A percentile compares a stretch with the other conserved stretches of the same genome.
These are phyloP conservation scores for Glomeris marginata DNA, from an alignment of 2,888 invertebrate genomes.

Conservation along the genomic window DNA sequence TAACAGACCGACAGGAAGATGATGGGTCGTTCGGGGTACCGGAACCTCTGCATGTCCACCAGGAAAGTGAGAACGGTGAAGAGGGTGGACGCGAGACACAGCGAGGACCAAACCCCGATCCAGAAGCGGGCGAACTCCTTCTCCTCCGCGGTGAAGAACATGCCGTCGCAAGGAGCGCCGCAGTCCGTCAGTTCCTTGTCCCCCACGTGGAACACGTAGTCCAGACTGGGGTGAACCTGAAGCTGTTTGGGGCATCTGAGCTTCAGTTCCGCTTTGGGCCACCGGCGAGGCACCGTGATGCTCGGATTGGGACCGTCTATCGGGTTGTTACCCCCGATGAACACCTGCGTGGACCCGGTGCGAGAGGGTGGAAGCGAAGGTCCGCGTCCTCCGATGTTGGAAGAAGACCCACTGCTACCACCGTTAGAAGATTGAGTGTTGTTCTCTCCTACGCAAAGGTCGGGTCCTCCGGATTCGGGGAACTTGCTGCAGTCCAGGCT, in stretches of 20 bases:
- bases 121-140: constrained; percentile 70
- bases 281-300: not conserved
- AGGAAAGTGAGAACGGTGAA: constrained; percentile 68
- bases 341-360: not conserved
- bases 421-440: too few species aligned
- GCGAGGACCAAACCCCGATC: constrained; percentile 85
- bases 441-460: constrained; percentile 24
- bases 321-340: not conserved
- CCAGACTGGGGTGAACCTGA: constrained; percentile 57
- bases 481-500: constrained; percentile 28
- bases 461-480: constrained; percentile 17
- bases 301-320: not conserved
- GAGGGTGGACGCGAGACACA: constrained; percentile 78
- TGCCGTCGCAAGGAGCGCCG: constrained; percentile 67
- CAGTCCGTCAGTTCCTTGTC: constrained; percentile 32
- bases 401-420: too few species aligned
- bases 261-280: constrained; percentile 44
- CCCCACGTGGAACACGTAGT: constrained; percentile 57
- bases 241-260: constrained; percentile 80
- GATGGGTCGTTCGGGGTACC: constrained; percentile 94
- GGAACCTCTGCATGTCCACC: constrained; percentile 86
- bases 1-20: constrained; percentile 94
- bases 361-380: constrained; percentile 6
- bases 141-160: constrained; percentile 76
- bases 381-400: too few species aligned